Evolutionary conservation across 1,140 invertebrate genomes (phyloP), one percentile per base, ranked within the genome.

Genomic region (Thrips palmi): DNA sequence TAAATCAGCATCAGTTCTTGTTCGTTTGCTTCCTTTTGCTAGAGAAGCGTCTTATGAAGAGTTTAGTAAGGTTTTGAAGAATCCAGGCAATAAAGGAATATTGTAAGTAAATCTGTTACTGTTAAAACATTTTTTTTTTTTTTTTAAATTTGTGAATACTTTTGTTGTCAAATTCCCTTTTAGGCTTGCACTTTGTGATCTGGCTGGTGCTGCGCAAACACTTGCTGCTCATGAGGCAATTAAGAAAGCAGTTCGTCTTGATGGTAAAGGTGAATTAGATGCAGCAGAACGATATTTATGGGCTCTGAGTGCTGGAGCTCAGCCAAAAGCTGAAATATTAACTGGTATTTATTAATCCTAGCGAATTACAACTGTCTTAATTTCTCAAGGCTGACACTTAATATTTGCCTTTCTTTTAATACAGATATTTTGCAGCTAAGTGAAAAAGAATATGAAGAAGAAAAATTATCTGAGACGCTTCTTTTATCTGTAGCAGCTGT

Each of bases 281-380:
- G 52, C 68, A 11, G 64, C 66, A 3, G 81, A 85, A 48, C 59
- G 77, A 40, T 84, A 83, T 52, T 55, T 84, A 1, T 73, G 80
- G 64, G 67, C 70, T 0, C 47, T 82, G 10, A 76, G 78, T 0
- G 53, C 78, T 3, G 68, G 69, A 10, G 58, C 65, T 5, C 62
- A 70, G 46, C 73, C 73, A 2, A 56, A 62, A 42, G 23, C 42
- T 4, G 57, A 66, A 19, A 63, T 80, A 8, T 55, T 76, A 12
- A 57, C 64, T 48, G 70, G 78, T 56, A 41, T 21, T 17, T 32
- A 6, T 6, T 30, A 6, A 3, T 14, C 28, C 2, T 6, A 28
- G 21, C 23, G 17, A 14, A 4, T 29, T 41, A 24, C 21, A 41
- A 3, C 15, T 5, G 10, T 23, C 4, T 14, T 7, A 1, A 21